Conservation (phyloP, 35 echinoderm and acorn worm species). For the Apostichopus parvimensis region DNA sequence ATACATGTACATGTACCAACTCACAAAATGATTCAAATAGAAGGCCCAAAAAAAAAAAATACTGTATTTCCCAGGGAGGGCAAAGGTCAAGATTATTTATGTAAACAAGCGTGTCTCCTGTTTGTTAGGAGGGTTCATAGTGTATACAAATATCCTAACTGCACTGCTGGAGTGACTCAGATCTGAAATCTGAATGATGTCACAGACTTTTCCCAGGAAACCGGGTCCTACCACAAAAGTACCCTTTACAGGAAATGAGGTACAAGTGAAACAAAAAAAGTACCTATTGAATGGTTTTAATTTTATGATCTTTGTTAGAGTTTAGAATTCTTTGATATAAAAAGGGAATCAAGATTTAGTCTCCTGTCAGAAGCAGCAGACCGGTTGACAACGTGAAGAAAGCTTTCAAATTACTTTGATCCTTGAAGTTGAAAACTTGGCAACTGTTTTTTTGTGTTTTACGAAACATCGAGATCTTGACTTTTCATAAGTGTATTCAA, state of each 20-base stretch:
- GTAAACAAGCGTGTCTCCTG: not conserved
- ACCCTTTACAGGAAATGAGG: conserved; percentile 28
- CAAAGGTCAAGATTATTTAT: not conserved
- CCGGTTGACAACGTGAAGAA: not conserved
- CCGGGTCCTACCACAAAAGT: not conserved
- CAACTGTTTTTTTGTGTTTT: too few species aligned
- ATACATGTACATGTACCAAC: too few species aligned
- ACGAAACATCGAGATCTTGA: too few species aligned
- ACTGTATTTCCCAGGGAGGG: not conserved
- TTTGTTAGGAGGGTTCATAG: not conserved
- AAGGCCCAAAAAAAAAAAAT: too few species aligned
- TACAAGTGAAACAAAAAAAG: not conserved
- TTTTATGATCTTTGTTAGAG: not conserved
- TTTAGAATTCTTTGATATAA: not conserved
- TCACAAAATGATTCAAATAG: too few species aligned
- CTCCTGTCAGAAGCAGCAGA: not conserved
- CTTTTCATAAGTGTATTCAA: too few species aligned
- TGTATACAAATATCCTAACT: not conserved
- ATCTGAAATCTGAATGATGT: not conserved
- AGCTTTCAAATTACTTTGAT: too few species aligned
- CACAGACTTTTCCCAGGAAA: conserved; percentile 22
- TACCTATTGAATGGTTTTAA: not conserved
- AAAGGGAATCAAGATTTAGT: not conserved
- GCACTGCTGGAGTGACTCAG: not conserved
- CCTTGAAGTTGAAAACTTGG: too few species aligned